Base-by-base conservation (phyloP, 2,113 vertebrate genomes). In the Sinosuthora webbiana region DNA sequence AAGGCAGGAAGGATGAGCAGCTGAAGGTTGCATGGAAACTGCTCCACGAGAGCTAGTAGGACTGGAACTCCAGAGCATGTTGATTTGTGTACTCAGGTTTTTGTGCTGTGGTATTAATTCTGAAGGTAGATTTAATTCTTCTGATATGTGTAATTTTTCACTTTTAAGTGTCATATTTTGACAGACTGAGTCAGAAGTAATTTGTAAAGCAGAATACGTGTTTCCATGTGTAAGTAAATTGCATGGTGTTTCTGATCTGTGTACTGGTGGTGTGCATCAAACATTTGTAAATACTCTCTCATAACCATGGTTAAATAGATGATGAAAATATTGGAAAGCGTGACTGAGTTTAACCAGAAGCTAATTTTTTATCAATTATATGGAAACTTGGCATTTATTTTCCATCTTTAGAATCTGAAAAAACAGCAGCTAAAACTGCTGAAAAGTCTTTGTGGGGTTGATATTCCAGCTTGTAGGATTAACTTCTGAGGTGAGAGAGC, bases 141-240 rank as follows among this genome's bases (percentile, higher is more conserved):
- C 11, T 37, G 33, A 30, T 73, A 12, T 1, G 6, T 88, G 18
- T 90, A 85, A 91, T 79, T 94, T 91, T 93, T 96, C 78, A 81
- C 45, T 85, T 87, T 5, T 12, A 69, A 94, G 82, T 95, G 94
- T 90, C 78, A 41, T 85, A 37, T 96, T 97, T 97, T 94, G 95
- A 93, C 79, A 91, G 90, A 87, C 25, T 87, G 93, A 89, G 41
- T 97, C 65, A 93, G 74, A 76, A 91, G 78, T 93, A 89, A 87
- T 91, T 91, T 91, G 56, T 96, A 87, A 79, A 91, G 90, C 82
- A 87, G 78, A 87, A 49, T 75, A n/a, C 0, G 0, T 89, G 45
- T 85, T 97, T 79, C 62, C 22, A 9, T 23, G 56, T 84, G 52
- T 87, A 91, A 94, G 82, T 96, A 96, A 94, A 87, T 82, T 82